These are phyloP conservation scores for Stigmatopora argus DNA, from an alignment of 2,113 vertebrate species.

Conservation along the genomic window DNA sequence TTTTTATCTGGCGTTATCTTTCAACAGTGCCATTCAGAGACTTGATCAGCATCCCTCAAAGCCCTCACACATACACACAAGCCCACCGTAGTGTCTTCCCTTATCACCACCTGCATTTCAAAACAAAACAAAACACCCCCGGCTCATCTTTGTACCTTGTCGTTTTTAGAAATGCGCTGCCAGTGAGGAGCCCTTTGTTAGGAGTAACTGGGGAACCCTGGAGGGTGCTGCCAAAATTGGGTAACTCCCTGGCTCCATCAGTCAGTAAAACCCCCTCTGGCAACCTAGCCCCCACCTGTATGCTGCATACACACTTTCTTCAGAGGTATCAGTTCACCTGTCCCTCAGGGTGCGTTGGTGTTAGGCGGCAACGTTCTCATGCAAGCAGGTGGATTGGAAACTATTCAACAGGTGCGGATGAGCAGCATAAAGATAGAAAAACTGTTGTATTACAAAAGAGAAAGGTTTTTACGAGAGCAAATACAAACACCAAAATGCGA, in stretches of 20 bases:
- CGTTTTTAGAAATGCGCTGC: slow-evolving; percentile 49
- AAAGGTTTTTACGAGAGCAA: not conserved
- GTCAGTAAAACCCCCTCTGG: slow-evolving; percentile 11
- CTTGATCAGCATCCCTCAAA: slow-evolving; percentile 24
- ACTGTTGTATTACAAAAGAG: not conserved
- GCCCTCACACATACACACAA: slow-evolving; percentile 7
- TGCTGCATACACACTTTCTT: slow-evolving; percentile 41
- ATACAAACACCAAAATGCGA: too few species aligned
- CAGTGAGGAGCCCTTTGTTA: slow-evolving; percentile 55
- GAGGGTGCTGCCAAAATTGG: slow-evolving; percentile 53
- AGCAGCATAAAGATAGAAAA: not conserved
- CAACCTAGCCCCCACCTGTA: slow-evolving; percentile 18
- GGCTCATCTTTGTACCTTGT: slow-evolving; percentile 42
- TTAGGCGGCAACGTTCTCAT: slow-evolving; percentile 27
- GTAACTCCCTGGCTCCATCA: slow-evolving; percentile 23
- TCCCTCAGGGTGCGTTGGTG: slow-evolving; percentile 36
- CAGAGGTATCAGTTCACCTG: slow-evolving; percentile 57
- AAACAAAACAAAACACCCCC: slow-evolving; percentile 15
- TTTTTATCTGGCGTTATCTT: slow-evolving; percentile 41
- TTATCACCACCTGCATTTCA: slow-evolving; percentile 43
- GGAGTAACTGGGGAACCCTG: slow-evolving; percentile 20
- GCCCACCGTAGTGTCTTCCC: slow-evolving; percentile 15
- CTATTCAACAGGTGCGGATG: slow-evolving; percentile 51
- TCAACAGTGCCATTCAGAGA: slow-evolving; percentile 45
- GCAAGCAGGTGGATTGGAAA: slow-evolving; percentile 59